Evolutionary conservation across 1,140 invertebrate species (phyloP).

Genomic region (Drosophila setifemur): DNA sequence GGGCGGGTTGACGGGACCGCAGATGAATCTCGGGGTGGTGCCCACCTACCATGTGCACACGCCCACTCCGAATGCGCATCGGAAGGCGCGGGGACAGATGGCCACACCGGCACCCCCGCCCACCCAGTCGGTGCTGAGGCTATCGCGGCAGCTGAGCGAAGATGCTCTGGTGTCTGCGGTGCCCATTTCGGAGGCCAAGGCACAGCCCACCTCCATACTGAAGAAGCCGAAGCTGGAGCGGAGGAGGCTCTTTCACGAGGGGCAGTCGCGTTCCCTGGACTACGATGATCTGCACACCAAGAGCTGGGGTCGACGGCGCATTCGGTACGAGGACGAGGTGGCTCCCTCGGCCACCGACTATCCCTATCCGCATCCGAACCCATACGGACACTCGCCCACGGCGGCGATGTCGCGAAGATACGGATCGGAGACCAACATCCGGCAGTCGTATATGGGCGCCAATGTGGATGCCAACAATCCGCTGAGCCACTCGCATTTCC

Average conservation of each 20-base stretch:
- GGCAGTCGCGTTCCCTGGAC: slow-evolving; percentile 75
- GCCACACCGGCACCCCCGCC: slow-evolving; percentile 62
- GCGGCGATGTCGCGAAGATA: slow-evolving; percentile 62
- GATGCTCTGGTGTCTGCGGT: slow-evolving; percentile 72
- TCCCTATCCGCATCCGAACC: slow-evolving; percentile 26
- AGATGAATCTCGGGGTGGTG: slow-evolving; percentile 68
- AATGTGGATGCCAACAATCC: slow-evolving; percentile 71
- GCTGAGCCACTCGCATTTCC: slow-evolving; percentile 81
- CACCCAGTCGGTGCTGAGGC: slow-evolving; percentile 71
- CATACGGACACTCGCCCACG: slow-evolving; percentile 28
- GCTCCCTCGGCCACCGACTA: slow-evolving; percentile 23
- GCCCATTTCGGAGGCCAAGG: slow-evolving; percentile 68
- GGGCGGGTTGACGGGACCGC: slow-evolving; percentile 66
- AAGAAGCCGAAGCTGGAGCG: slow-evolving; percentile 78
- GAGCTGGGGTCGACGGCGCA: slow-evolving; percentile 74
- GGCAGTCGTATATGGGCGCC: slow-evolving; percentile 80
- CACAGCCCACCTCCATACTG: slow-evolving; percentile 73
- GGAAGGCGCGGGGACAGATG: slow-evolving; percentile 61
- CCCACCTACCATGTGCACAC: slow-evolving; percentile 79
- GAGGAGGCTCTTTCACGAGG: slow-evolving; percentile 73
- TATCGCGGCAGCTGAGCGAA: slow-evolving; percentile 74
- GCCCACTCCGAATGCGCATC: slow-evolving; percentile 76
- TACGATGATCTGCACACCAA: slow-evolving; percentile 79
- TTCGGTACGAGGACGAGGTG: slow-evolving; percentile 78
- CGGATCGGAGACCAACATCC: slow-evolving; percentile 79